These are phyloP conservation scores for Lithophane semibrunnea DNA, from an alignment of 2,888 invertebrate species.

Conservation along the genomic window DNA sequence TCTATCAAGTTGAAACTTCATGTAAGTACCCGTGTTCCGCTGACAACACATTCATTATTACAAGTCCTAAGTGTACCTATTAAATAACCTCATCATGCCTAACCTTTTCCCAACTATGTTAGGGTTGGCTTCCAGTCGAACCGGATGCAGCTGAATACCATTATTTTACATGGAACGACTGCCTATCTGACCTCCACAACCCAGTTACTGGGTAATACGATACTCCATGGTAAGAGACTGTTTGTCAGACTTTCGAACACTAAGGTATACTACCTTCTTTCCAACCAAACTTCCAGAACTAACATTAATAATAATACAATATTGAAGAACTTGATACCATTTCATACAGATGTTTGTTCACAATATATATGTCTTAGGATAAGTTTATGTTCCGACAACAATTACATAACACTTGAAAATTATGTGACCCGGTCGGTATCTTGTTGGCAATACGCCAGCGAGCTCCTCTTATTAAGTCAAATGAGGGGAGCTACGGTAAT, in stretches of 20 bases:
- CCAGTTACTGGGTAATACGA: not conserved
- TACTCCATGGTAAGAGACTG: not conserved
- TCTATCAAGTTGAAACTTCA: conserved; percentile 5
- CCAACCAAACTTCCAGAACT: conserved; percentile 35
- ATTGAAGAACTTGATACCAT: conserved; percentile 53
- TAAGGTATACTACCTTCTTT: conserved; percentile 14
- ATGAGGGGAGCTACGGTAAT: conserved; percentile 34
- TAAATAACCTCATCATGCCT: not conserved
- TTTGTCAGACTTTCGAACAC: not conserved
- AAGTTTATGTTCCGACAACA: conserved; percentile 57
- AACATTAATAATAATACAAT: conserved; percentile 63
- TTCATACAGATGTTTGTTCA: conserved; percentile 57
- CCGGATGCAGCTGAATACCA: not conserved
- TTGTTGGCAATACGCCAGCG: conserved; percentile 54
- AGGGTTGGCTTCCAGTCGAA: not conserved
- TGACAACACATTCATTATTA: conserved; percentile 28
- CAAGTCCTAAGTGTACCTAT: not conserved
- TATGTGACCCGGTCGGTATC: conserved; percentile 60
- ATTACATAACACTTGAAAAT: conserved; percentile 64
- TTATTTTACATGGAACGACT: no score
- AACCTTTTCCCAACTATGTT: no score
- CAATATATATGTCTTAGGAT: conserved; percentile 57
- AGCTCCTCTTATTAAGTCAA: conserved; percentile 52
- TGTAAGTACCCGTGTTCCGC: not conserved
- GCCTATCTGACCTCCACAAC: not conserved